Evolutionary conservation across 2,888 invertebrate genomes (phyloP), one percentile per base, ranked within the genome.

Genomic region (Seladonia tumulorum): DNA sequence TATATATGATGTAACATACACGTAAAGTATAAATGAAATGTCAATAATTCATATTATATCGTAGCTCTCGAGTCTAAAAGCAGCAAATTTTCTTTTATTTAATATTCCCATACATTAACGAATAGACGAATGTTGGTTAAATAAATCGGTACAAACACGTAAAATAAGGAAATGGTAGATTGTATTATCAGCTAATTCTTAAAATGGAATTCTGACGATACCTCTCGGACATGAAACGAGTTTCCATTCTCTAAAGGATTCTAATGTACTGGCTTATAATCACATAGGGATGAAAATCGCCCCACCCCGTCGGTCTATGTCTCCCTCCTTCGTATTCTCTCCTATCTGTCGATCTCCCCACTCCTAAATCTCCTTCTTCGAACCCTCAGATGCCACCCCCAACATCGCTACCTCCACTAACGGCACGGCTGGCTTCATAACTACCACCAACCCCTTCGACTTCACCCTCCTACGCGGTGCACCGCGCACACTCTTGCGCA

Each of bases 371-470:
- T 87, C 88, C 87, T 86, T 88, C 89, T 86, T 89, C 79, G 86
- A 86, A 86, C 85, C 90, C 88, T 90, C 88, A 88, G 86, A 90
- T 90, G 83, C 90, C 90, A 90, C 90, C 90, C 88, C 89, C 90
- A 87, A 76, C 87, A 79, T 83, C 75, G 71, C 82, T 87, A 79
- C 81, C 79, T 83, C 90, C 89, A 83, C 88, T 88, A 88, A 82
- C 89, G 76, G 85, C 82, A 81, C 82, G 47, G 79, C 83, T 76
- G 71, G 81, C 82, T 82, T 85, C 87, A 89, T 87, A 86, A 82
- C 82, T 76, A 75, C 89, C 83, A 71, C 87, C 88, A 77, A 81
- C 83, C 90, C 81, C 88, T 77, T 77, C 83, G 84, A 86, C 68
- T 79, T 88, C 66, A 83, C 88, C 87, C 88, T 84, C 87, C 90